A percentile compares a stretch with the other conserved stretches of the same genome.
Evolutionary conservation across 1,140 invertebrate species (phyloP).

Genomic region (Propsilocerus akamusi): DNA sequence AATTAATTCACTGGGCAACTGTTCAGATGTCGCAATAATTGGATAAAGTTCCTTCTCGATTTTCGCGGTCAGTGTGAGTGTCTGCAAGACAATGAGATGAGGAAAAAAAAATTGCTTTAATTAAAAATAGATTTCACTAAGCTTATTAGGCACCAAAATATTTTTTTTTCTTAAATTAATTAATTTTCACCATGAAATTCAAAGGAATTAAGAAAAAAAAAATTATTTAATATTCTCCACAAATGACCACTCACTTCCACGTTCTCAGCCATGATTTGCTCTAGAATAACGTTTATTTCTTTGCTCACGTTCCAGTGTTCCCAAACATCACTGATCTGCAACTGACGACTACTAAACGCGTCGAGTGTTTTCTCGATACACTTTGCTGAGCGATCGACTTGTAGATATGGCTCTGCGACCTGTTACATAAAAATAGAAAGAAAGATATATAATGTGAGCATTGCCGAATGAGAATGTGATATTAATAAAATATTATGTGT

Average conservation of each 20-base stretch:
- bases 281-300: constrained; percentile 43
- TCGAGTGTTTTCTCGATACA: constrained; percentile 52
- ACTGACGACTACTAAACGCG: constrained; percentile 44
- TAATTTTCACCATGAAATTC: neutral
- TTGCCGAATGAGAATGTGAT: neutral
- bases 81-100: constrained; percentile 28
- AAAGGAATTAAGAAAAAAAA: too few species aligned
- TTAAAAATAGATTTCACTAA: neutral
- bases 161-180: constrained; percentile 5
- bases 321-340: constrained; percentile 43
- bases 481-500: neutral
- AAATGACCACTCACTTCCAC: constrained; percentile 34
- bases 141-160: too few species aligned
- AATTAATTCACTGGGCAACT: constrained; percentile 36
- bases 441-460: too few species aligned
- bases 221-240: neutral
- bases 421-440: constrained; percentile 25
- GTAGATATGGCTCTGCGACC: constrained; percentile 56
- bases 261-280: constrained; percentile 53
- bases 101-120: constrained; percentile 4
- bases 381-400: constrained; percentile 42
- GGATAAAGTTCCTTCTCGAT: constrained; percentile 59
- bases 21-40: constrained; percentile 42
- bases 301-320: constrained; percentile 45
- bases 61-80: constrained; percentile 53